Percentiles rank a stretch among this genome's conserved stretches.
Evolutionary conservation across 2,888 invertebrate genomes (phyloP).

Genomic region (Zaprionus obscuricornis): DNA sequence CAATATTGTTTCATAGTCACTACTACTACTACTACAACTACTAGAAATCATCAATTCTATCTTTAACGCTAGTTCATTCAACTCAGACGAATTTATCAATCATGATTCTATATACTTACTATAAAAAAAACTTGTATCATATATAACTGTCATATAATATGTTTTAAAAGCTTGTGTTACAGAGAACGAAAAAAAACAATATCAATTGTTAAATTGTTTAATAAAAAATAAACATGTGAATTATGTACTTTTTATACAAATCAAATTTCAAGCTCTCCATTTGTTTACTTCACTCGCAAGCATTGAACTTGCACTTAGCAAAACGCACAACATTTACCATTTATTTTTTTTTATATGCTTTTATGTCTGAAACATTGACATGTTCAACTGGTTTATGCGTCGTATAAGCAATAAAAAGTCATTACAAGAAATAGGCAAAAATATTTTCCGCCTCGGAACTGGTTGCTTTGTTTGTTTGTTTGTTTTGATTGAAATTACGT

Average conservation of each 20-base stretch:
- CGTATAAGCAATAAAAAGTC: slow-evolving; percentile 39
- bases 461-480: slow-evolving; percentile 48
- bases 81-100: slow-evolving; percentile 68
- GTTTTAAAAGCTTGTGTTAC: slow-evolving; percentile 47
- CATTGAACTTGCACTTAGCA: slow-evolving; percentile 69
- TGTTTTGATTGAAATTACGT: slow-evolving; percentile 56
- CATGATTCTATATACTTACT: slow-evolving; percentile 36
- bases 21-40: too few species aligned
- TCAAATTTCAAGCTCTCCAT: too few species aligned
- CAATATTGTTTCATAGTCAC: slow-evolving; percentile 61
- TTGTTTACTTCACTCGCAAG: slow-evolving; percentile 43
- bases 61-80: slow-evolving; percentile 51
- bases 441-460: slow-evolving; percentile 56
- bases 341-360: slow-evolving; percentile 30
- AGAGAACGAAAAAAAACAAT: slow-evolving; percentile 63
- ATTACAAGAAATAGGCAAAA: slow-evolving; percentile 41
- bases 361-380: slow-evolving; percentile 42
- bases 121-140: slow-evolving; percentile 49
- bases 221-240: slow-evolving; percentile 66
- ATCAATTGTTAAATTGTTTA: slow-evolving; percentile 66
- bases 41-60: slow-evolving; percentile 41
- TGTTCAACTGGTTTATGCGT: slow-evolving; percentile 61
- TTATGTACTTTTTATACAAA: slow-evolving; percentile 77
- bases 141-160: slow-evolving; percentile 51
- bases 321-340: slow-evolving; percentile 14